Percentiles rank a stretch among this genome's conserved stretches.
Conservation (phyloP, 2,888 invertebrate genomes). For the Agrochola litura region DNA sequence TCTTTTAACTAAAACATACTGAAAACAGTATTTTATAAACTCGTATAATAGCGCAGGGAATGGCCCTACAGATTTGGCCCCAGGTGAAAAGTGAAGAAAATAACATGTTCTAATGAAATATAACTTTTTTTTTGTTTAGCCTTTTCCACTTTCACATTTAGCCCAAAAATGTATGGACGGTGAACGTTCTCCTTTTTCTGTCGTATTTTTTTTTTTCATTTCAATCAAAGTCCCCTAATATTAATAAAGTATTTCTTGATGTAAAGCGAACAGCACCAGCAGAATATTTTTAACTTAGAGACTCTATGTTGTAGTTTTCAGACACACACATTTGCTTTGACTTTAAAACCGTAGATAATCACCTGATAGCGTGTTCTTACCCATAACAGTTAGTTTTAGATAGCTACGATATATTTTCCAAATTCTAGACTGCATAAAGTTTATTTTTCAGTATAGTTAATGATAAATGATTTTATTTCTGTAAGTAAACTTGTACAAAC, state of each 20-base stretch:
- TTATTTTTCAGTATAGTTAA: slow-evolving; percentile 25
- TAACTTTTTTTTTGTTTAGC: no score
- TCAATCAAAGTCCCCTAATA: neutral
- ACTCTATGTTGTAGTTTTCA: slow-evolving; percentile 6
- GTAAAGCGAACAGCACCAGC: neutral
- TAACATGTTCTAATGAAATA: no score
- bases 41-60: no score
- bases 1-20: no score
- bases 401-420: slow-evolving; percentile 44
- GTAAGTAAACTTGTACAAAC: neutral
- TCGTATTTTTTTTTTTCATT: neutral
- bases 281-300: neutral
- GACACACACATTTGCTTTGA: slow-evolving; percentile 46
- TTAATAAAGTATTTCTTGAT: neutral
- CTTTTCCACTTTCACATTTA: no score
- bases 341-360: slow-evolving; percentile 56
- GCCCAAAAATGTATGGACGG: no score
- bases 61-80: no score
- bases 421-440: slow-evolving; percentile 44
- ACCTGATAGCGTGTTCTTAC: slow-evolving; percentile 42
- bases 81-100: no score
- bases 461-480: neutral
- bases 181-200: no score
- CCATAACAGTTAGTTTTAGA: slow-evolving; percentile 51
- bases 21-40: no score